phyloP scores from a whole-genome alignment of 2,113 vertebrate species.

The Leucosticte australis region DNA sequence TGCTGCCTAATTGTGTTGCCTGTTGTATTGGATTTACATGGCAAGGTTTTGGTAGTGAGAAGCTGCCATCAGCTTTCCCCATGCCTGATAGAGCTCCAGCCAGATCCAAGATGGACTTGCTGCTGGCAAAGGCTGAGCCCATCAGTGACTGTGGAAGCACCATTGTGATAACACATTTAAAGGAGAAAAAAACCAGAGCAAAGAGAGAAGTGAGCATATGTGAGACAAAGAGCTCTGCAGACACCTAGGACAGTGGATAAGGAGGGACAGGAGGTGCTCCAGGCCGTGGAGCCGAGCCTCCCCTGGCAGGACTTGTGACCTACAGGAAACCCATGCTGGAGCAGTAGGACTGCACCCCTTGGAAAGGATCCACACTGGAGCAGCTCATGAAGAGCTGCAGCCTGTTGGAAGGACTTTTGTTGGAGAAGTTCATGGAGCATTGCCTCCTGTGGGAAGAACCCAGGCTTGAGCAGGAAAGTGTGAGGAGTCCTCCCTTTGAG shows the following conservation, averaged over 20 bases:
- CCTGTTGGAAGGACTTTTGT: background rate
- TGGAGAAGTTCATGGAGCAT: background rate
- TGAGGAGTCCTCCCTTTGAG: background rate
- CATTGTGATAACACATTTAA: background rate
- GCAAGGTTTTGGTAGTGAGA: background rate
- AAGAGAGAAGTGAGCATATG: background rate
- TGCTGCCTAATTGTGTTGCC: background rate
- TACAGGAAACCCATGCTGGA: accelerated
- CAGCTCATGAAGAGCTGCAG: background rate
- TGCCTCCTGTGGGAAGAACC: too few species aligned
- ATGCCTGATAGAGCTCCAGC: background rate
- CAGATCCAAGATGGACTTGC: background rate
- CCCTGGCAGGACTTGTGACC: background rate
- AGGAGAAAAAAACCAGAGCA: background rate
- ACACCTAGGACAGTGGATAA: background rate
- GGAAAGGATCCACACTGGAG: background rate
- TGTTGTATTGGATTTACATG: background rate
- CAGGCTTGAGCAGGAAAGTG: background rate
- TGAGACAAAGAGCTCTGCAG: background rate
- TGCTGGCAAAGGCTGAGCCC: background rate
- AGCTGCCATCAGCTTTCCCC: background rate
- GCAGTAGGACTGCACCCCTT: background rate
- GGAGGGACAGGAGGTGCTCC: background rate
- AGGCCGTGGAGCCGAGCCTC: background rate
- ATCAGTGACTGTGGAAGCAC: accelerated